phyloP scores from a whole-genome alignment of 2,113 vertebrate genomes.

The Edolisoma coerulescens region DNA sequence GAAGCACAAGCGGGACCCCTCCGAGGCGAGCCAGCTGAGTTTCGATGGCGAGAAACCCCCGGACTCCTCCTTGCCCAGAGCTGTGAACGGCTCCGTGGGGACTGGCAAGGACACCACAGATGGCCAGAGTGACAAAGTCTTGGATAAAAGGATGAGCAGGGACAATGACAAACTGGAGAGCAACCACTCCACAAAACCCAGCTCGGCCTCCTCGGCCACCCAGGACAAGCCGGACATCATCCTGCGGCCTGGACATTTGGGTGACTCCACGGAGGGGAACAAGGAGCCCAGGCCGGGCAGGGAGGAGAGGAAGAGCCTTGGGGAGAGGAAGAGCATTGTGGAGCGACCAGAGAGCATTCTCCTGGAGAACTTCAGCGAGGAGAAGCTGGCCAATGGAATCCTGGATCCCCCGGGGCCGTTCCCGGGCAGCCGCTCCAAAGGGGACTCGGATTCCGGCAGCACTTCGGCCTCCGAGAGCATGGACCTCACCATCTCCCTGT shows the following conservation, averaged over 20 bases:
- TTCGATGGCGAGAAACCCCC: conserved; percentile 72
- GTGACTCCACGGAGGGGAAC: background rate
- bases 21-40: conserved; percentile 78
- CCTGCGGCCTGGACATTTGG: background rate
- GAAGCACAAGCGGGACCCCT: conserved; percentile 72
- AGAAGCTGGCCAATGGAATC: conserved; percentile 65
- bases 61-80: background rate
- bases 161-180: conserved; percentile 66
- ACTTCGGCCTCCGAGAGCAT: conserved; percentile 80
- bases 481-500: conserved; percentile 78
- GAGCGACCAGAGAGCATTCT: conserved; percentile 59
- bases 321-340: background rate
- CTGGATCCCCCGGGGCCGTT: conserved; percentile 12
- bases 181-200: conserved; percentile 65
- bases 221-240: conserved; percentile 59
- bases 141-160: background rate
- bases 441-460: conserved; percentile 79
- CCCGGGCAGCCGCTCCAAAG: conserved; percentile 59
- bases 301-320: background rate
- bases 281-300: background rate
- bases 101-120: background rate
- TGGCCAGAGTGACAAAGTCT: conserved; percentile 11
- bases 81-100: background rate
- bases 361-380: conserved; percentile 57
- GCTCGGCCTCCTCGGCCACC: conserved; percentile 9